Evolutionary conservation across 2,888 invertebrate species (phyloP), one percentile per base, ranked within the genome.

Genomic region (Cecidostiba fungosa): DNA sequence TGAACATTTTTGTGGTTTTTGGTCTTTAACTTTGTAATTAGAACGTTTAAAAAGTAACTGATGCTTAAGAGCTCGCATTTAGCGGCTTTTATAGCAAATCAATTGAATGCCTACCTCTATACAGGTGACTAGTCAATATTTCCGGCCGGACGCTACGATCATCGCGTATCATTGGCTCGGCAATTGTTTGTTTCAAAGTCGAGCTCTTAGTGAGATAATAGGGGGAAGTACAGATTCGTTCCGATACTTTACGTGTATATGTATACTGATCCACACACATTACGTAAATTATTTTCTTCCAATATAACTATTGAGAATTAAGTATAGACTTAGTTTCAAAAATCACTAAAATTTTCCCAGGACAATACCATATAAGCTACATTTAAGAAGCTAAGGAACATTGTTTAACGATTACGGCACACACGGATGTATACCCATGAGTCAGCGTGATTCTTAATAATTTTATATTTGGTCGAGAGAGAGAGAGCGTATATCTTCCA

Each of bases 221-320:
- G 77, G 26, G 62, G 77, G 59, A 62, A 77, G 39, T 36, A 14
- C 59, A 23, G 77, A 77, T 77, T 76, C 43, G 43, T 29, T 76
- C 16, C 50, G 50, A 66, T 26, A 29, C 26, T 50, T n/a, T n/a
- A n/a, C n/a, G n/a, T n/a, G 50, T 50, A 16, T 12, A 16, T 59
- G n/a, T 59, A 23, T 59, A 54, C n/a, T n/a, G n/a, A n/a, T 39
- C 39, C 39, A 39, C 39, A 1, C 54, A 19, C 19, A 16, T 59
- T 23, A n/a, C 54, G 23, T n/a, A 59, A 59, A n/a, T n/a, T n/a
- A 54, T 54, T 54, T 54, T 54, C 54, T 54, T 19, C 4, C 54
- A 19, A 54, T 4, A 4, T 4, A n/a, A 39, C 8, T 6, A 39
- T 6, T 39, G 39, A 39, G 39, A 39, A 39, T 43, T 12, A 12